phyloP scores from a whole-genome alignment of 2,888 invertebrate species.

The Lamellibrachia satsuma region DNA sequence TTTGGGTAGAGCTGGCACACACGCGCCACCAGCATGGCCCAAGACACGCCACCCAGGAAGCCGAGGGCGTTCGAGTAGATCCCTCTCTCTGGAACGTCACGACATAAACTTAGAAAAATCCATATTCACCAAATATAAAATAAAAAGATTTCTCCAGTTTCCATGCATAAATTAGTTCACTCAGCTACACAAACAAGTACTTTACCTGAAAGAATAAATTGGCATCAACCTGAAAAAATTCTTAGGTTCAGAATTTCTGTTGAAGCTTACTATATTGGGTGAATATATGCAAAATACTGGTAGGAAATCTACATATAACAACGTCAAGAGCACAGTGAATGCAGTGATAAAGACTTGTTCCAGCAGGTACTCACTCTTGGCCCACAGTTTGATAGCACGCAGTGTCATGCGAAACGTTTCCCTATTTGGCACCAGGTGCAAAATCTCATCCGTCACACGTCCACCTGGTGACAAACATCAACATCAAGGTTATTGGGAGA shows the following conservation, averaged over 20 bases:
- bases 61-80: constrained; percentile 98
- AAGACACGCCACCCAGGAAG: constrained; percentile 97
- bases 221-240: no score
- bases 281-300: background rate
- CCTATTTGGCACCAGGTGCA: constrained; percentile 92
- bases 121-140: background rate
- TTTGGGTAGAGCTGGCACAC: constrained; percentile 98
- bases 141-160: background rate
- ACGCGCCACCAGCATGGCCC: constrained; percentile 99
- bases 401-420: constrained; percentile 93
- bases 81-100: constrained; percentile 74
- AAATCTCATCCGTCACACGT: constrained; percentile 97
- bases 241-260: background rate
- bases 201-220: background rate
- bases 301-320: background rate
- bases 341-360: background rate
- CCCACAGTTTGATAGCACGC: constrained; percentile 96
- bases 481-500: background rate
- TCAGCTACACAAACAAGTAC: background rate
- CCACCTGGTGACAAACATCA: constrained; percentile 72
- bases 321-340: background rate
- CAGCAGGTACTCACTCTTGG: constrained; percentile 79
- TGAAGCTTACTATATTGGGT: no score
- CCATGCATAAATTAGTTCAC: background rate
- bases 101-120: no score